Conservation (phyloP, 2,113 vertebrate genomes). For the Speoplatyrhinus poulsoni region DNA sequence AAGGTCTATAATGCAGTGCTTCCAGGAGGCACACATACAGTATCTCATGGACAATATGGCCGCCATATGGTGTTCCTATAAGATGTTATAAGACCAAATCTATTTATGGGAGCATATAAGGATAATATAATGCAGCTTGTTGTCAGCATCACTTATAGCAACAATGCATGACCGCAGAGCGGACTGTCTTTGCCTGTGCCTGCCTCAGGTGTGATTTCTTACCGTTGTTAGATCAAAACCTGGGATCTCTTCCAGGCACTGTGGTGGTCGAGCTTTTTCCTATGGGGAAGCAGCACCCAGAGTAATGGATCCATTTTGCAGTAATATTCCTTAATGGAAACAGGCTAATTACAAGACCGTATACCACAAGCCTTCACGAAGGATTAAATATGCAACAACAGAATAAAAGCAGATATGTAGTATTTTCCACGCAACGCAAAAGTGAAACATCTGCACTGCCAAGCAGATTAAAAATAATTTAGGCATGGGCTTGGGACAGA, state of each 20-base stretch:
- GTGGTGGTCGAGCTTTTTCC: slow-evolving; percentile 62
- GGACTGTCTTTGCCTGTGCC: slow-evolving; percentile 33
- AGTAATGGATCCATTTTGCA: slow-evolving; percentile 70
- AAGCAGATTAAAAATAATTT: slow-evolving; percentile 51
- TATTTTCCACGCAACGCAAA: slow-evolving; percentile 72
- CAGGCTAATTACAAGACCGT: slow-evolving; percentile 70
- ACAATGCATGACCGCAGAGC: slow-evolving; percentile 11
- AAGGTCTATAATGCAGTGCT: neutral
- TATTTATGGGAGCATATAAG: neutral
- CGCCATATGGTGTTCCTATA: neutral
- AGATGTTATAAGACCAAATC: neutral
- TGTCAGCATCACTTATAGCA: neutral
- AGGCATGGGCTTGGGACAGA: slow-evolving; percentile 22
- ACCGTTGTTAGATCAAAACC: slow-evolving; percentile 39
- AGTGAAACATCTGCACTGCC: slow-evolving; percentile 72
- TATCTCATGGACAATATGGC: neutral
- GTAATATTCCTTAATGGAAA: slow-evolving; percentile 77
- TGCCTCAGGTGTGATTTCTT: slow-evolving; percentile 57
- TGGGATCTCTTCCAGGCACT: slow-evolving; percentile 36
- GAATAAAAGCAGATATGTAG: slow-evolving; percentile 63
- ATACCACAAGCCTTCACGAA: slow-evolving; percentile 71
- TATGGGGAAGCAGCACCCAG: slow-evolving; percentile 53
- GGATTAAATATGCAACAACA: slow-evolving; percentile 66
- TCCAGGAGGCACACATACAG: too few species aligned
- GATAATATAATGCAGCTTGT: neutral